Conservation (phyloP, 1,140 invertebrate genomes). For the Pachypeltis micranthus region DNA sequence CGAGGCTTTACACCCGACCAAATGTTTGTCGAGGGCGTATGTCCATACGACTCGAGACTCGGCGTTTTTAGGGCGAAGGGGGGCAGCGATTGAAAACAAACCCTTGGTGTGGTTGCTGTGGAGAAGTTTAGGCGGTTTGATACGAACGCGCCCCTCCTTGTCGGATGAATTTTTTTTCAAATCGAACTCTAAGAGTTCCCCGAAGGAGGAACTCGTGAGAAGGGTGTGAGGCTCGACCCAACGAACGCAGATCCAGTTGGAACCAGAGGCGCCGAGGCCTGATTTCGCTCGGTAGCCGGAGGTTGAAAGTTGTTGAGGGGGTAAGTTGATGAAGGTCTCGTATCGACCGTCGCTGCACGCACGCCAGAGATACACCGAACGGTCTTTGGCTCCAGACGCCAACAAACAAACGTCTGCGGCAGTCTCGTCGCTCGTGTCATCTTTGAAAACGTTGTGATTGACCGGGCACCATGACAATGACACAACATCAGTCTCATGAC, state of each 20-base stretch:
- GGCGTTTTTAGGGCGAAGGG: constrained; percentile 10
- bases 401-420: constrained; percentile 37
- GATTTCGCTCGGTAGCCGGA: constrained; percentile 6
- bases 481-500: constrained; percentile 56
- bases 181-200: constrained; percentile 44
- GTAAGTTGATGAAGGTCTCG: constrained; percentile 34
- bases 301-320: constrained; percentile 23
- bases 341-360: constrained; percentile 42
- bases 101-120: constrained; percentile 39
- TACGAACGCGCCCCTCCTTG: constrained; percentile 26
- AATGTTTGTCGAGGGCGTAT: constrained; percentile 46
- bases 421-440: constrained; percentile 12
- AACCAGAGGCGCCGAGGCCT: constrained; percentile 20
- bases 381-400: constrained; percentile 41
- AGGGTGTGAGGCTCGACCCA: constrained; percentile 43
- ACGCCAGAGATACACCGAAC: constrained; percentile 43
- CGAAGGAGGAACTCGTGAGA: constrained; percentile 37
- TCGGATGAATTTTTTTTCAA: constrained; percentile 23
- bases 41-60: constrained; percentile 42
- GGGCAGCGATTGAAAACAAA: constrained; percentile 39
- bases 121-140: constrained; percentile 32
- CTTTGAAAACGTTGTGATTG: constrained; percentile 38
- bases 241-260: constrained; percentile 39
- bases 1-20: constrained; percentile 45
- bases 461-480: constrained; percentile 61